phyloP scores from a whole-genome alignment of 2,797 vertebrate species.

The Mus minutoides region DNA sequence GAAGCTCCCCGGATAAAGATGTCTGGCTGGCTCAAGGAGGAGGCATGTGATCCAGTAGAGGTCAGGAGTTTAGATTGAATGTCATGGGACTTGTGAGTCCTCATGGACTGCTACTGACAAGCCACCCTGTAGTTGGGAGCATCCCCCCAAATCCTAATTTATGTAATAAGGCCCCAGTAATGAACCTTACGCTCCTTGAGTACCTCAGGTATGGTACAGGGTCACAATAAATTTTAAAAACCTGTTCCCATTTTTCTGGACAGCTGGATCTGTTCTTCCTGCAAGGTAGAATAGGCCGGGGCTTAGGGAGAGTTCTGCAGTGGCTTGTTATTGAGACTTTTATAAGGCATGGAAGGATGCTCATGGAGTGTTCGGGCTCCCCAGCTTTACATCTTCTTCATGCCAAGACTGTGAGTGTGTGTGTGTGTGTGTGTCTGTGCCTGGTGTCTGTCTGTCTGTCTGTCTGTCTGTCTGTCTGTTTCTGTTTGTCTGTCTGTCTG shows the following conservation, averaged over 20 bases:
- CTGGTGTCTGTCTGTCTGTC: background rate
- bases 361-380: background rate
- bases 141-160: background rate
- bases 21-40: background rate
- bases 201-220: background rate
- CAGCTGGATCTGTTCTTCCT: slow-evolving; percentile 26
- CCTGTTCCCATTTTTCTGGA: background rate
- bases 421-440: background rate
- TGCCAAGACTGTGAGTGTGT: too few relatives aligned
- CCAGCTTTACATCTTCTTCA: background rate
- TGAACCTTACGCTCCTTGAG: background rate
- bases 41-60: background rate
- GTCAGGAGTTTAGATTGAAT: background rate
- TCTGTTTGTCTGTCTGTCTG: background rate
- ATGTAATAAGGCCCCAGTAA: background rate
- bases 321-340: background rate
- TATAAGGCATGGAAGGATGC: background rate
- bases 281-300: background rate
- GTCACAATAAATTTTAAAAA: background rate
- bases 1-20: background rate
- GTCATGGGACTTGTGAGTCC: background rate
- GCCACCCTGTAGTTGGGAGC: too few relatives aligned
- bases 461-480: background rate
- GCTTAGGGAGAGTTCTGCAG: background rate
- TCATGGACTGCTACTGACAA: rapidly evolving